Conservation (phyloP, 1,140 invertebrate genomes). For the Trissolcus basalis region DNA sequence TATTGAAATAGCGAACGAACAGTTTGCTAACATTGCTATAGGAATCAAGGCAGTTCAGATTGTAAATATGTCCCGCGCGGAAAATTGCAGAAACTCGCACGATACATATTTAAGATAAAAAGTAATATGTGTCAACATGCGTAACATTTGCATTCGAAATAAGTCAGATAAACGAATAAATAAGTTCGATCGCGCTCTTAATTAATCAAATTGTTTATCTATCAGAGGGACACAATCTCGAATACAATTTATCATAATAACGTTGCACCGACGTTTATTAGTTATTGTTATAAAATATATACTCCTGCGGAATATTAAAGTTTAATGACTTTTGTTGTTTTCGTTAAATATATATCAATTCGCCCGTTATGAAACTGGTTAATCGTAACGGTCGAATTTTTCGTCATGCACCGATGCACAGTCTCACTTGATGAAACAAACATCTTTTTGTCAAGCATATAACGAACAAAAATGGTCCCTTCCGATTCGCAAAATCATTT, state of each 20-base stretch:
- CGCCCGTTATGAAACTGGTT: constrained; percentile 52
- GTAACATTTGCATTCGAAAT: constrained; percentile 53
- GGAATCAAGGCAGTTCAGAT: constrained; percentile 55
- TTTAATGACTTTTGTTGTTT: too few relatives aligned
- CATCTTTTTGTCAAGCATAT: too few relatives aligned
- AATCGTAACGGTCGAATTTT: constrained; percentile 47
- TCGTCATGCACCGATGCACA: constrained; percentile 60
- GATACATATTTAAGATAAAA: constrained; percentile 56
- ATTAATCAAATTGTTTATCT: too few relatives aligned
- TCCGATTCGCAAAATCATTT: too few relatives aligned
- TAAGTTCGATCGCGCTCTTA: too few relatives aligned
- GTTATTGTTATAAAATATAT: too few relatives aligned
- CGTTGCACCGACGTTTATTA: too few relatives aligned
- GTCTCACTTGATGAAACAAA: constrained; percentile 35
- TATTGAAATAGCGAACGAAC: constrained; percentile 31
- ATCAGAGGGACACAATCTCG: too few relatives aligned
- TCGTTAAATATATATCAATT: too few relatives aligned
- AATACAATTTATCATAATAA: constrained; percentile 18
- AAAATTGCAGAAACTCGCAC: constrained; percentile 56
- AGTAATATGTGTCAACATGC: constrained; percentile 47
- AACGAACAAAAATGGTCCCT: too few relatives aligned
- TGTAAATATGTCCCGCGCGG: constrained; percentile 50
- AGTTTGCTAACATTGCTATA: constrained; percentile 47
- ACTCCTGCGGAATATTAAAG: too few relatives aligned
- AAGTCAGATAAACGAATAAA: constrained; percentile 47